A percentile compares a stretch with the other conserved stretches of the same genome.
phyloP scores from a whole-genome alignment of 2,888 invertebrate genomes.

The Papilio protenor region DNA sequence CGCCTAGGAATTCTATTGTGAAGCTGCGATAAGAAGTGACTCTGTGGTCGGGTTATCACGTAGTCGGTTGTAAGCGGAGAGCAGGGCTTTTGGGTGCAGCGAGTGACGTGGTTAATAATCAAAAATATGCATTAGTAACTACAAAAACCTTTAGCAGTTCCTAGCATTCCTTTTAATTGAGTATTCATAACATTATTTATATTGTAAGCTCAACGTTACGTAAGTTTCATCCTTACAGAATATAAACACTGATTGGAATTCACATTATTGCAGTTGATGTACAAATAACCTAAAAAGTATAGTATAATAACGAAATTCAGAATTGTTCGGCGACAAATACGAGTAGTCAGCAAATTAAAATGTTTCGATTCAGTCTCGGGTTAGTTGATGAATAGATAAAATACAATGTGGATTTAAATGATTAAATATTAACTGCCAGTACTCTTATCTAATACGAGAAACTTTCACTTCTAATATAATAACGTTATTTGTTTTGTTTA shows the following conservation, averaged over 20 bases:
- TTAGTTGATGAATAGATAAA: background rate
- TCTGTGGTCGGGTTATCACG: conserved; percentile 37
- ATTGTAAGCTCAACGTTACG: too few relatives aligned
- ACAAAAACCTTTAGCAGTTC: too few relatives aligned
- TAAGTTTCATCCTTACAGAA: too few relatives aligned
- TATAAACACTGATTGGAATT: too few relatives aligned
- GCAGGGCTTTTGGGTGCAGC: background rate
- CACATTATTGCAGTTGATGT: too few relatives aligned
- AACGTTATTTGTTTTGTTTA: background rate
- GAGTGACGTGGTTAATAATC: conserved; percentile 3
- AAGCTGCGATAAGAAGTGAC: conserved; percentile 51
- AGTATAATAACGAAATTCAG: too few relatives aligned
- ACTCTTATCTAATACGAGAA: background rate
- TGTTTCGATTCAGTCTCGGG: background rate
- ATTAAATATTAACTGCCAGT: background rate
- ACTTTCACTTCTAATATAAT: conserved; percentile 6
- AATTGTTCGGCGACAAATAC: background rate
- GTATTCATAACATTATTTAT: too few relatives aligned
- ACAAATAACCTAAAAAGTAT: too few relatives aligned
- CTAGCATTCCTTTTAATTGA: too few relatives aligned
- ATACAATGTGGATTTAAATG: background rate
- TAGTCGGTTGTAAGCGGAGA: conserved; percentile 5
- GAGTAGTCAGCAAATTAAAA: background rate
- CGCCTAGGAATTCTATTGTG: conserved; percentile 53
- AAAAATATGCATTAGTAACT: background rate